phyloP scores from a whole-genome alignment of 2,888 invertebrate genomes.

The Isotomurus palustris region DNA sequence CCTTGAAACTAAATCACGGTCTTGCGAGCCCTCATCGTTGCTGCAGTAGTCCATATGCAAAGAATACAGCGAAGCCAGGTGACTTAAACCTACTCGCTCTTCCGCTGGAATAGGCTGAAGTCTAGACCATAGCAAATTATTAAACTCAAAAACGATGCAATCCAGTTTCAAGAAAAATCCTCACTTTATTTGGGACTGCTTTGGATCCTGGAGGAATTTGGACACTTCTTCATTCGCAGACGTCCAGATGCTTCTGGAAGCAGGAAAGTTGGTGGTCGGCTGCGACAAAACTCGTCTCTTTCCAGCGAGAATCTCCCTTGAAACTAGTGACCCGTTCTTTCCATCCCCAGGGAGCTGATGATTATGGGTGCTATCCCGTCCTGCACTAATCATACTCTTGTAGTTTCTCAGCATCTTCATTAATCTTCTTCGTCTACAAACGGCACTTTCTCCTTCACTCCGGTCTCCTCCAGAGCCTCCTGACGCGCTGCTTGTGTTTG shows the following conservation, averaged over 20 bases:
- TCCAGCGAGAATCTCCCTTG: background rate
- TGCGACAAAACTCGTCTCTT: background rate
- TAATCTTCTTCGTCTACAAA: background rate
- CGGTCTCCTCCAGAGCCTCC: background rate
- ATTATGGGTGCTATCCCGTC: background rate
- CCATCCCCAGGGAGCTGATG: background rate
- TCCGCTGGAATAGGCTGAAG: background rate
- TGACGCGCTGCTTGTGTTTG: too few relatives aligned
- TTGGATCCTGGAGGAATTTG: background rate
- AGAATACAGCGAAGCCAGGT: slow-evolving; percentile 1
- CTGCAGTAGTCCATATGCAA: slow-evolving; percentile 3
- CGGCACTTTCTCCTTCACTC: background rate
- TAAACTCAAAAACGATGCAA: background rate
- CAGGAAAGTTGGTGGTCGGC: background rate
- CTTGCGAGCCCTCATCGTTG: background rate
- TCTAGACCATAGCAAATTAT: too few relatives aligned
- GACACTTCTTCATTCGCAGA: slow-evolving; percentile 4
- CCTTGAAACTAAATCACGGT: background rate
- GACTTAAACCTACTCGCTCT: background rate
- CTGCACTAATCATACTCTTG: background rate
- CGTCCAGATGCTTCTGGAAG: slow-evolving; percentile 1
- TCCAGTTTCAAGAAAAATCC: background rate
- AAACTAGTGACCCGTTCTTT: too few relatives aligned
- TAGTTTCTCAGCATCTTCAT: slow-evolving; percentile 1
- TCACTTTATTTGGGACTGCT: slow-evolving; percentile 1